A percentile compares a stretch with the other conserved stretches of the same genome.
Evolutionary conservation across 2,113 vertebrate genomes (phyloP).

Genomic region (Thalassoma bifasciatum): DNA sequence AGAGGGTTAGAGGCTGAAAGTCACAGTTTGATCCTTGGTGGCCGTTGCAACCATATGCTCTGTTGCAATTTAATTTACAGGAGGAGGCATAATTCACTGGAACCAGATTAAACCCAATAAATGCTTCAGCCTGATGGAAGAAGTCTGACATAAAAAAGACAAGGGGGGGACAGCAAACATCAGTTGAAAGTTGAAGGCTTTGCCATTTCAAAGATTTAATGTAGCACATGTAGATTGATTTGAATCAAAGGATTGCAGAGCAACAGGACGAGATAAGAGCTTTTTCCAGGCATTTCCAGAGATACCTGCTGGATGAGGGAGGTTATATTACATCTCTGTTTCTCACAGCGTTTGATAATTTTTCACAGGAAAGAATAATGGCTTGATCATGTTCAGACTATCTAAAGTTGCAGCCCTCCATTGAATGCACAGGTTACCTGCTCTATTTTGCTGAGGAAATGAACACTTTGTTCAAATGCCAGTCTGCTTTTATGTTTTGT

Average conservation of each 20-base stretch:
- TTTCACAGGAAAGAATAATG: conserved; percentile 72
- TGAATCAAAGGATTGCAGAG: conserved; percentile 58
- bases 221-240: conserved; percentile 14
- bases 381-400: conserved; percentile 59
- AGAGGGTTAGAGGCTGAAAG: conserved; percentile 59
- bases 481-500: conserved; percentile 41
- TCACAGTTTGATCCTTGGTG: conserved; percentile 40
- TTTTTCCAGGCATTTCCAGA: conserved; percentile 61
- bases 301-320: conserved; percentile 59
- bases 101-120: conserved; percentile 39
- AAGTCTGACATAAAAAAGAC: neutral
- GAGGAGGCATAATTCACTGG: neutral
- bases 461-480: conserved; percentile 52
- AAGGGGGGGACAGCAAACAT: conserved; percentile 12
- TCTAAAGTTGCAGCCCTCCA: conserved; percentile 54
- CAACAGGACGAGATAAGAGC: conserved; percentile 70
- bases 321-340: conserved; percentile 66
- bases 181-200: conserved; percentile 17
- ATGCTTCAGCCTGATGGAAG: conserved; percentile 6
- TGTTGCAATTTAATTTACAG: conserved; percentile 41
- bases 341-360: conserved; percentile 72
- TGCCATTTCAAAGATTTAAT: conserved; percentile 19
- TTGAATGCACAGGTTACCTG: conserved; percentile 46
- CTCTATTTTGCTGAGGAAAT: conserved; percentile 63
- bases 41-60: conserved; percentile 1